Evolutionary conservation across 2,797 vertebrate species (phyloP).

Genomic region (Sphenopsis melanotis): DNA sequence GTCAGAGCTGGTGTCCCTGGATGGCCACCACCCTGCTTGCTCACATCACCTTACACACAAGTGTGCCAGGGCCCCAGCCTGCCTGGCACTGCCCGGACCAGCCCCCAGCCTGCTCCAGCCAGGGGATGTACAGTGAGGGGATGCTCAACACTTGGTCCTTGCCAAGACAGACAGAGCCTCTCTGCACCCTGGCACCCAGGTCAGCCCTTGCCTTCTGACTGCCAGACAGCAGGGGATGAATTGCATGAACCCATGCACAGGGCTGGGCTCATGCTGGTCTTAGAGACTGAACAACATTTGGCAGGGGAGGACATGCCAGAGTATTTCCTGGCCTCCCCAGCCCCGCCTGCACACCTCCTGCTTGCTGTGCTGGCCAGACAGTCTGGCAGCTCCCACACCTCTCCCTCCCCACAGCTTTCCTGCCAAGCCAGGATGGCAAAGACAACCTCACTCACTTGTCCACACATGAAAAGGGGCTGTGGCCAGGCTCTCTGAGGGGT

Average conservation of each 20-base stretch:
- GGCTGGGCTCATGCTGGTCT: background rate
- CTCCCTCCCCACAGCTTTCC: background rate
- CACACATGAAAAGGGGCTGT: conserved; percentile 84
- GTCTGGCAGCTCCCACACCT: background rate
- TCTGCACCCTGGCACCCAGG: background rate
- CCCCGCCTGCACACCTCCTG: background rate
- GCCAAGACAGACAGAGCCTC: background rate
- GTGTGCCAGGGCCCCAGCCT: background rate
- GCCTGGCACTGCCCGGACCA: accelerated
- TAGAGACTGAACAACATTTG: background rate
- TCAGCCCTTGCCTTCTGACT: background rate
- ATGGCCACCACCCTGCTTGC: accelerated
- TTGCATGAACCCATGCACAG: accelerated
- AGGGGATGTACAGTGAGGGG: accelerated
- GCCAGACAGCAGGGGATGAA: background rate
- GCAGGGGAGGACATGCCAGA: background rate
- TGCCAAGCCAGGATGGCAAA: background rate
- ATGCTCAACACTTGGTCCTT: background rate
- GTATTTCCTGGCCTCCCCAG: background rate
- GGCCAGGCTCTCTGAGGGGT: conserved; percentile 85
- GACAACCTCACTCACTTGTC: conserved; percentile 84
- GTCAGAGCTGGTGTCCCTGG: background rate
- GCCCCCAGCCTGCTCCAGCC: background rate
- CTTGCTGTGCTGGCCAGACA: background rate
- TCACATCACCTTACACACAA: background rate